phyloP scores from a whole-genome alignment of 35 echinoderm and acorn worm species.

The Acanthaster planci region DNA sequence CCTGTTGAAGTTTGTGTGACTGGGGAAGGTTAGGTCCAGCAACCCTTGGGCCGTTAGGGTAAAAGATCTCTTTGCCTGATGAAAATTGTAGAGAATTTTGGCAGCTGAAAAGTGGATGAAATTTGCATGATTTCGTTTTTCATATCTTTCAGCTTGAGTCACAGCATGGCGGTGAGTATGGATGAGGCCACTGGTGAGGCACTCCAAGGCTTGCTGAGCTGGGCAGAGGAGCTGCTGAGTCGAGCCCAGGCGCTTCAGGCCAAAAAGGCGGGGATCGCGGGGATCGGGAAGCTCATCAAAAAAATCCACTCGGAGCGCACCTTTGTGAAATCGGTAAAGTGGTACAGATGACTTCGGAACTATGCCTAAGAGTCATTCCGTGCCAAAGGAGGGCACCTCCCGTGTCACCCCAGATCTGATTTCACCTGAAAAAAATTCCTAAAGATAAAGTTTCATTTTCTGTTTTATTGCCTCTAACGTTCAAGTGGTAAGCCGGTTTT shows the following conservation, averaged over 20 bases:
- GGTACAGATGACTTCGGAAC: no score
- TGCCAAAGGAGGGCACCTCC: no score
- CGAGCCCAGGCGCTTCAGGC: constrained; percentile 60
- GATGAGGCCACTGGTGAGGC: constrained; percentile 11
- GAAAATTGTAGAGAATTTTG: no score
- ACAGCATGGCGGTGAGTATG: not conserved
- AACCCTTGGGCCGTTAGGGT: no score
- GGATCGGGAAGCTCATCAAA: constrained; percentile 73
- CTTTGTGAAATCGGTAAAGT: constrained; percentile 66
- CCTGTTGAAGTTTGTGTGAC: no score
- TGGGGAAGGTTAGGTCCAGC: no score
- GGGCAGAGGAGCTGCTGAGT: constrained; percentile 64
- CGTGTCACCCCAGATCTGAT: not conserved
- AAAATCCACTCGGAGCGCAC: constrained; percentile 84
- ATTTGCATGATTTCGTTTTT: not conserved
- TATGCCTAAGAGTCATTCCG: no score
- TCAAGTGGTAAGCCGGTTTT: no score
- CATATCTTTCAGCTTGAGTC: not conserved
- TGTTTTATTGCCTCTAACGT: not conserved
- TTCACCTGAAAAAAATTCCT: not conserved
- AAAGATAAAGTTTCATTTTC: not conserved
- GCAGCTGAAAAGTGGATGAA: no score
- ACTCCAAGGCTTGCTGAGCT: constrained; percentile 6
- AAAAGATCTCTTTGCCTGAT: no score
- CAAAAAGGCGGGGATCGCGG: constrained; percentile 41